Percentiles rank a stretch among this genome's conserved stretches.
Evolutionary conservation across 2,113 vertebrate species (phyloP).

Genomic region (Amphilophus citrinellus): DNA sequence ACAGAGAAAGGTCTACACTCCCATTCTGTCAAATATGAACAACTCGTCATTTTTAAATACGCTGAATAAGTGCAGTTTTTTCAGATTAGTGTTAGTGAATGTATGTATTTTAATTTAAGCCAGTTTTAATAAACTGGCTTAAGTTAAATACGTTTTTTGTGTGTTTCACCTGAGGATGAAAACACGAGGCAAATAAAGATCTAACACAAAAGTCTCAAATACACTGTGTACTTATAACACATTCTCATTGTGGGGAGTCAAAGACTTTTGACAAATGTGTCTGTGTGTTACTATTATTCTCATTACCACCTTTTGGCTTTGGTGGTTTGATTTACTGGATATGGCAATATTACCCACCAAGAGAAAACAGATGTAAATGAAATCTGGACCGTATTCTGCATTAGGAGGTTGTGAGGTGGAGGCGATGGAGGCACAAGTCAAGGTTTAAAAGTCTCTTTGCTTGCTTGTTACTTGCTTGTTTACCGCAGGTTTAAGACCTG

Average conservation of each 20-base stretch:
- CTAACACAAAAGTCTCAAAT: background rate
- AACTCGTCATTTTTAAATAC: background rate
- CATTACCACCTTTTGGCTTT: background rate
- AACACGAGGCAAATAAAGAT: background rate
- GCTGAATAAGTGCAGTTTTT: background rate
- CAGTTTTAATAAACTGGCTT: background rate
- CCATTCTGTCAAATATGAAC: background rate
- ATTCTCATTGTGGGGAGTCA: background rate
- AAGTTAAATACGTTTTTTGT: background rate
- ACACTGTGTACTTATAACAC: background rate
- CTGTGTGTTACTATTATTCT: background rate
- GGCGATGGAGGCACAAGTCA: background rate
- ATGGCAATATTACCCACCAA: background rate
- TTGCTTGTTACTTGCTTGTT: background rate
- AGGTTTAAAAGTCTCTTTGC: background rate
- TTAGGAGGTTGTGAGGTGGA: background rate
- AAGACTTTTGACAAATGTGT: background rate
- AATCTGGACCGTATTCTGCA: background rate
- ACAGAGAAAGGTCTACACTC: background rate
- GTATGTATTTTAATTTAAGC: background rate
- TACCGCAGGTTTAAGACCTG: background rate
- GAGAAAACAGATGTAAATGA: background rate
- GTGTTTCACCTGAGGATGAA: background rate
- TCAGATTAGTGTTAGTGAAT: background rate
- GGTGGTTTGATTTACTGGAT: background rate